Base-by-base conservation (phyloP, 2,797 vertebrate species). In the Syngnathus acus region DNA sequence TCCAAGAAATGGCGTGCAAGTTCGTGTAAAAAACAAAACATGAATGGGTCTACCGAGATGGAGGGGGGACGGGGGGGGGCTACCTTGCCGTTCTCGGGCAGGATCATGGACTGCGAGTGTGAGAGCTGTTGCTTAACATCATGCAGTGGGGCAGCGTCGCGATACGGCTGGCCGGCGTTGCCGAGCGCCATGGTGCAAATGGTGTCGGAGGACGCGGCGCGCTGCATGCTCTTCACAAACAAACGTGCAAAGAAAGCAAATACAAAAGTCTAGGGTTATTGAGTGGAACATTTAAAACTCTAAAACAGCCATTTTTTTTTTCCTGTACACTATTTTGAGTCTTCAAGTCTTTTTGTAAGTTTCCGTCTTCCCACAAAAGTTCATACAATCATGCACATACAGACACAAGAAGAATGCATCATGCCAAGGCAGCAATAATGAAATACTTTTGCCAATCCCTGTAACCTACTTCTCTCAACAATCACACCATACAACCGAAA, bases 1-100 rank as follows among this genome's bases (percentile, higher is more conserved):
- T 4, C 0, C 32, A 17, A 14, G 53, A 65, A 32, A 43, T 45
- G 21, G 21, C 23, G n/a, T 16, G 38, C 14, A 26, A 19, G 43
- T 3, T 37, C 63, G 70, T 6, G 50, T 17, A 21, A 2, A 38
- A 37, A 16, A n/a, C n/a, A 32, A 16, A 6, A 17, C 3, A 3
- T 57, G 16, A 37, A 17, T 2, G 16, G 26, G 53, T 13, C 10
- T 32, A 5, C 10, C 2, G 10, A 55, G 23, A 19, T 23, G 55
- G 43, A 0, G 40, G 43, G 6, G 14, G 50, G 3, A 2, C 2
- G 26, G 26, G 5, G 40, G 42, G 6, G 8, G 50, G 4, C 9
- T 59, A 93, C 92, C 91, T 90, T 89, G 71, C 86, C 79, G 2
- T 86, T 89, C 74, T 89, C 84, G 7, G 89, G 85, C 61, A 93